A percentile compares a stretch with the other conserved stretches of the same genome.
Conservation (phyloP, 2,113 vertebrate species). For the Arenaria interpres region DNA sequence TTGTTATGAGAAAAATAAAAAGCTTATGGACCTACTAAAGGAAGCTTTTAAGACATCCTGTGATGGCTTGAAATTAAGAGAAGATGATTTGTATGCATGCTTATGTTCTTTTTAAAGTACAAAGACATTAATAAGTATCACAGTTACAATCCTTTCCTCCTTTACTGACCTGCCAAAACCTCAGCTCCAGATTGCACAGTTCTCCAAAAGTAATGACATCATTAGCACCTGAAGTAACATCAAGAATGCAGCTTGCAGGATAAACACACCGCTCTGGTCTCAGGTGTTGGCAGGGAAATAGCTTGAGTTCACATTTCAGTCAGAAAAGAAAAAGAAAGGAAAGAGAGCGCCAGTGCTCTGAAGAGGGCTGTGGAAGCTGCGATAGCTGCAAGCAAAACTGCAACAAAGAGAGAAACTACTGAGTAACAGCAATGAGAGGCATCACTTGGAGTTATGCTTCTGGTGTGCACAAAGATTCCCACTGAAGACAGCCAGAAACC, state of each 20-base stretch:
- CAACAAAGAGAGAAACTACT: not conserved
- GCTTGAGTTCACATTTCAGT: slow-evolving; percentile 30
- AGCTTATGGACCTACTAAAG: not conserved
- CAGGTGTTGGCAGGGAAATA: slow-evolving; percentile 7
- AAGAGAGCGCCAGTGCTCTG: not conserved
- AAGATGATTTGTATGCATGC: not conserved
- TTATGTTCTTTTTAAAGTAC: slow-evolving; percentile 3
- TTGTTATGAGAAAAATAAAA: not conserved
- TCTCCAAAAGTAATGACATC: slow-evolving; percentile 4
- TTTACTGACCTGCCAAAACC: slow-evolving; percentile 49
- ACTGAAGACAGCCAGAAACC: not conserved
- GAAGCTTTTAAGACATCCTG: not conserved
- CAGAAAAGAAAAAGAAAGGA: not conserved
- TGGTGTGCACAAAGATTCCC: accelerated
- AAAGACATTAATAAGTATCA: not conserved
- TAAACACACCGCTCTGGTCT: not conserved
- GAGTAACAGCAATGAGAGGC: not conserved
- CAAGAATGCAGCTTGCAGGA: not conserved
- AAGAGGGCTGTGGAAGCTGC: not conserved
- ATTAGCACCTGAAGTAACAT: not conserved
- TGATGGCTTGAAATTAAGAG: not conserved
- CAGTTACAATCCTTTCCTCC: not conserved
- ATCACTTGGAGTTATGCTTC: accelerated
- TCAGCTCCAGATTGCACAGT: not conserved
- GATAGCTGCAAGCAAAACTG: not conserved